Base-by-base conservation (phyloP, 2,113 vertebrate genomes). In the Sebastes fasciatus region DNA sequence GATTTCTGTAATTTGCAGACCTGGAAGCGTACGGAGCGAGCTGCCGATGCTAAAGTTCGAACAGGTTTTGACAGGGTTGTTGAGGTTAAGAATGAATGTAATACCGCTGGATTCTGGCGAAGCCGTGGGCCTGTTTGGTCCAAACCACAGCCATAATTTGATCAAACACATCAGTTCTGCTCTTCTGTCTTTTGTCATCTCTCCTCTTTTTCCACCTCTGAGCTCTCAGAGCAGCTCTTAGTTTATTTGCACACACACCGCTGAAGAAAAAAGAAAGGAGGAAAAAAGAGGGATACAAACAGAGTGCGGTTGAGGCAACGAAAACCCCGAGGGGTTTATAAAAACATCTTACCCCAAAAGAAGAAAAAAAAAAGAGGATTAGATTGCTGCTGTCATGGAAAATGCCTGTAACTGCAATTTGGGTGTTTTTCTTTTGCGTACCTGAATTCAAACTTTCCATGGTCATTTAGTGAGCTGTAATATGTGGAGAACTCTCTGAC, bases 371-470 rank as follows among this genome's bases (percentile, higher is more conserved):
- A 77, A 73, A 60, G 43, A 79, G 85, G 91, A 91, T 91, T 89
- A 89, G 84, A 89, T 88, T 75, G 88, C 87, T 88, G 80, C 82
- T 92, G 89, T 91, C 87, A 90, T 92, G 91, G 93, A 92, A 92
- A 94, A 91, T 74, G 77, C 65, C 89, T 86, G 77, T 82, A 91
- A 94, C 79, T 82, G 87, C 74, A 90, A 85, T 85, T 78, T 78
- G 83, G 83, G 55, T 88, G 80, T 85, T 92, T 93, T 89, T 83
- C 79, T 85, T 83, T 81, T 62, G 70, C 74, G 77, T 89, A 93
- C 91, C 92, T 94, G 93, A 85, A 83, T 61, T 92, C 87, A 80
- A 74, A 92, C 85, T 86, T 91, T 91, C 88, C 86, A 80, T 19
- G 68, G 61, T 78, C 80, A 81, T 79, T 90, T 85, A 77, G 51